Base-by-base conservation (phyloP, 2,113 vertebrate genomes). In the Nematolebias whitei region DNA sequence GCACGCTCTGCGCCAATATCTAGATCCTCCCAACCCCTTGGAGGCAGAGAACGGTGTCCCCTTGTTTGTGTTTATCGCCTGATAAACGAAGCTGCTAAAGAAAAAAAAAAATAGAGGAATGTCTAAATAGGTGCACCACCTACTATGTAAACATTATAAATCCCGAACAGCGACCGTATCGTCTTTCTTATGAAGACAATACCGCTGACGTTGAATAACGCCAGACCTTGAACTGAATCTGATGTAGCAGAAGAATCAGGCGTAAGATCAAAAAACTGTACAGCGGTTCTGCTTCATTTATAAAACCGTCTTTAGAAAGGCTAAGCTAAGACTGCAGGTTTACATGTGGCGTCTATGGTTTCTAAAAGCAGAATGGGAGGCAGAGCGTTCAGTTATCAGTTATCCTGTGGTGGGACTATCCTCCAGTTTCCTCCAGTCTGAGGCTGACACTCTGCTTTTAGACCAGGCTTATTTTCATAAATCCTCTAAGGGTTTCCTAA, bases 91-190 rank as follows among this genome's bases (percentile, higher is more conserved):
- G 59, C 63, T 29, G 50, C 50, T 12, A 2, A 8, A 7, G 24
- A 57, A 18, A 11, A 29, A 66, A 64, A 55, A 7, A 7, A 12
- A 22, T 15, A 10, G 47, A n/a, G 22, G 56, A 32, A 2, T 1
- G 51, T 24, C 56, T 23, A 22, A n/a, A 14, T 54, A 59, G 64
- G 62, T 70, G 76, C 59, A 68, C 29, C 63, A 14, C 55, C 0
- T 1, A 10, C 22, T 59, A 35, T 53, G 68, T 71, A 74, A 78
- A 76, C 49, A 59, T 8, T 44, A 19, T 49, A 50, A 53, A 85
- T 40, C 56, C 35, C 72, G 12, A 78, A 26, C n/a, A 67, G 49
- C 54, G 20, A 57, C 39, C 0, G 39, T 50, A 40, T 70, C 44
- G 16, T 6, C 26, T 83, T 57, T 68, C 49, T 57, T 4, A 12